These are phyloP conservation scores for Cirrhinus mrigala DNA, from an alignment of 2,797 vertebrate species.

Conservation along the genomic window DNA sequence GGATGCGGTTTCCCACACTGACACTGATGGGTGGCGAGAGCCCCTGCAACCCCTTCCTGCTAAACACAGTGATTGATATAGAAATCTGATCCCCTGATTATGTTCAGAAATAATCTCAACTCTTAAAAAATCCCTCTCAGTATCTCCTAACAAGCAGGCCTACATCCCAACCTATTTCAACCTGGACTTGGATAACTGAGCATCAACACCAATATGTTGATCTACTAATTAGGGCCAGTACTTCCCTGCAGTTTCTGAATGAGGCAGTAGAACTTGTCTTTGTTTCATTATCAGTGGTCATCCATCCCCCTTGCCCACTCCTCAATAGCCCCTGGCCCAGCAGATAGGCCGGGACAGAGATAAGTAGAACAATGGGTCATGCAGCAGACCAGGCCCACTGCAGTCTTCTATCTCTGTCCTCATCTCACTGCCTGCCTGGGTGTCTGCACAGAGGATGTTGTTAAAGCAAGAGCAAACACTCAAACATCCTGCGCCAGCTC, in stretches of 20 bases:
- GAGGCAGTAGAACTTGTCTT: constrained; percentile 57
- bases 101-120: constrained; percentile 47
- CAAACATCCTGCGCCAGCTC: constrained; percentile 80
- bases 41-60: constrained; percentile 30
- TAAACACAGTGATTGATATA: constrained; percentile 48
- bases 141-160: constrained; percentile 46
- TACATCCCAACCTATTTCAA: constrained; percentile 75
- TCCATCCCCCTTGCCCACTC: constrained; percentile 57
- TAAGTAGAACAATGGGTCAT: constrained; percentile 77
- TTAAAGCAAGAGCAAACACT: constrained; percentile 84
- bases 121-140: too few relatives aligned
- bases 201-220: constrained; percentile 55
- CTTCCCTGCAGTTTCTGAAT: constrained; percentile 53
- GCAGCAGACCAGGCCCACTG: constrained; percentile 73
- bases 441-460: constrained; percentile 83
- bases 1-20: constrained; percentile 79
- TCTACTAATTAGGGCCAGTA: constrained; percentile 51
- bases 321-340: constrained; percentile 72
- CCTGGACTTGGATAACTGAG: constrained; percentile 49
- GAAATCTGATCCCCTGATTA: constrained; percentile 10
- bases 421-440: constrained; percentile 76
- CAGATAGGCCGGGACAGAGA: constrained; percentile 73
- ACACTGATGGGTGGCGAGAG: constrained; percentile 71
- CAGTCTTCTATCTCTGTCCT: constrained; percentile 77
- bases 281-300: constrained; percentile 62